A percentile compares a stretch with the other conserved stretches of the same genome.
phyloP scores from a whole-genome alignment of 2,113 vertebrate species.

The Promerops cafer region DNA sequence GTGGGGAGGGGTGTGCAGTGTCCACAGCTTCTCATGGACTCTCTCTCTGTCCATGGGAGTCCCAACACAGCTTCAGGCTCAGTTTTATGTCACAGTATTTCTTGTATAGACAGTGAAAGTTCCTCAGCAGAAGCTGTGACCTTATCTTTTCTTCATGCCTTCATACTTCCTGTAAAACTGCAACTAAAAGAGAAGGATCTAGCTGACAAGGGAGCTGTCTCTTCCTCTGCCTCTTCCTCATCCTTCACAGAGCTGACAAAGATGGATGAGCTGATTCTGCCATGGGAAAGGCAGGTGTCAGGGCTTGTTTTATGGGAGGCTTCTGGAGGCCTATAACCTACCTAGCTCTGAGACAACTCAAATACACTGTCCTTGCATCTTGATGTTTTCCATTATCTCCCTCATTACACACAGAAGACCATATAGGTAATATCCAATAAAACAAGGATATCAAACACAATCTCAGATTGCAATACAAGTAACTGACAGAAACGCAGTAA shows the following conservation, averaged over 20 bases:
- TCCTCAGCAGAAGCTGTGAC: background rate
- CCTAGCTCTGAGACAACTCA: background rate
- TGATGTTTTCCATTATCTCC: background rate
- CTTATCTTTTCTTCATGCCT: background rate
- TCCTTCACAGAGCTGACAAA: background rate
- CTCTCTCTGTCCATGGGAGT: background rate
- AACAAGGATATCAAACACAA: background rate
- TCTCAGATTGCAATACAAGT: background rate
- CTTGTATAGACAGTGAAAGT: background rate
- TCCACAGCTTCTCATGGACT: background rate
- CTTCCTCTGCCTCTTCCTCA: background rate
- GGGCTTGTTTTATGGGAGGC: background rate
- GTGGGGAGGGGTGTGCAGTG: background rate
- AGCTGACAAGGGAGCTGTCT: background rate
- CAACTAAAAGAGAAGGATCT: background rate
- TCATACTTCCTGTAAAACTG: background rate
- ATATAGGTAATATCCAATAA: background rate
- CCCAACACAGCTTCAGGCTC: background rate
- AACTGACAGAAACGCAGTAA: background rate
- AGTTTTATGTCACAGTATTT: background rate
- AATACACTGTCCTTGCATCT: background rate
- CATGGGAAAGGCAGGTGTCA: background rate
- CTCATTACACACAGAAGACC: background rate
- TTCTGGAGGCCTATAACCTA: background rate
- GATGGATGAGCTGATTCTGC: background rate